Conservation (phyloP, 1,140 invertebrate genomes). For the Schmidtea mediterranea region DNA sequence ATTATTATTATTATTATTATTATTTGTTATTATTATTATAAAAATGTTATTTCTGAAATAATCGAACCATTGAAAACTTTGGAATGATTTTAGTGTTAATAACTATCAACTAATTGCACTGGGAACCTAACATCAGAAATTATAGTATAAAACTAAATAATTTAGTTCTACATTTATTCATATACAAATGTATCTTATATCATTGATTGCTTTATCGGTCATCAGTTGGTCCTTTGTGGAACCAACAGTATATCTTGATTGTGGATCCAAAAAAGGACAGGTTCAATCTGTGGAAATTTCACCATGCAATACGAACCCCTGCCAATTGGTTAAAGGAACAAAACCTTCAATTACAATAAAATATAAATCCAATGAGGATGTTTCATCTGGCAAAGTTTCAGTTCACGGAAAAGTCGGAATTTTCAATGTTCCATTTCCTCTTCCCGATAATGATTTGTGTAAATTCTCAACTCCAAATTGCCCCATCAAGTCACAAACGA, state of each 20-base stretch:
- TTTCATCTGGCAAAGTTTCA: slow-evolving; percentile 9
- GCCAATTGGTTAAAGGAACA: neutral
- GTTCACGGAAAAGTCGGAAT: slow-evolving; percentile 38
- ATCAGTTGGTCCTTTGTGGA: too few relatives aligned
- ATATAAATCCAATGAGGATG: slow-evolving; percentile 8
- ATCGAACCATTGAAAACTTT: too few relatives aligned
- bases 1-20: too few relatives aligned
- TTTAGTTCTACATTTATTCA: too few relatives aligned
- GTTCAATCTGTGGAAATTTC: neutral
- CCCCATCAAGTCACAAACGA: slow-evolving; percentile 33
- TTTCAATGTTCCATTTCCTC: slow-evolving; percentile 39
- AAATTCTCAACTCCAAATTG: slow-evolving; percentile 35
- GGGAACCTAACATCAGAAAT: too few relatives aligned
- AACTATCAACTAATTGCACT: too few relatives aligned
- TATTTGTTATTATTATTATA: too few relatives aligned
- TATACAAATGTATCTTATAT: too few relatives aligned
- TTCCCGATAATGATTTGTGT: slow-evolving; percentile 41
- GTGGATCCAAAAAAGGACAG: neutral
- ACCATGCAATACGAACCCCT: neutral
- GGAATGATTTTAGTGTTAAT: too few relatives aligned
- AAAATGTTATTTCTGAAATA: too few relatives aligned
- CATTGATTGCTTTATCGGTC: too few relatives aligned
- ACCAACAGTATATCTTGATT: neutral
- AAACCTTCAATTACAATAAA: neutral
- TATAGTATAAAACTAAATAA: too few relatives aligned